Evolutionary conservation across 2,113 vertebrate species (phyloP).

Genomic region (Sigmodon hispidus): DNA sequence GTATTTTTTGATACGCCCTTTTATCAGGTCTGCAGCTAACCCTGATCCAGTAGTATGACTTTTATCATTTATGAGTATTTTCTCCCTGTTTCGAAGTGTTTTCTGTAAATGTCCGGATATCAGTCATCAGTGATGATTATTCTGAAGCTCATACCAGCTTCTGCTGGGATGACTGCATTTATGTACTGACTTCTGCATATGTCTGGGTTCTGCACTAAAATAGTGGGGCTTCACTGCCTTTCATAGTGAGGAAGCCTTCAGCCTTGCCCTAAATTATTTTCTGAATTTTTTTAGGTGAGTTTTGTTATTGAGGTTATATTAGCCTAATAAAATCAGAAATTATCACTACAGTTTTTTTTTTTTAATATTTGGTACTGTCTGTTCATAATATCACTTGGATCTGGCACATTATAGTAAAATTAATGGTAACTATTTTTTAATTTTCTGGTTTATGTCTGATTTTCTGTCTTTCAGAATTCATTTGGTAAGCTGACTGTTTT

Average conservation of each 20-base stretch:
- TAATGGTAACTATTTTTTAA: conserved; percentile 25
- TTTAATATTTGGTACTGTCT: conserved; percentile 28
- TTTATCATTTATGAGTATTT: conserved; percentile 18
- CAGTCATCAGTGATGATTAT: conserved; percentile 36
- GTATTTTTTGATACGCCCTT: neutral
- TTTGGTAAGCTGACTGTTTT: conserved; percentile 65
- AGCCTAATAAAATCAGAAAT: conserved; percentile 10
- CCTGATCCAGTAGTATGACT: neutral
- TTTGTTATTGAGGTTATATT: conserved; percentile 31
- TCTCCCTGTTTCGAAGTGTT: conserved; percentile 14
- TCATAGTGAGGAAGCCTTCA: neutral
- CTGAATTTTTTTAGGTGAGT: neutral
- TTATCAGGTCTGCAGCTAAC: neutral
- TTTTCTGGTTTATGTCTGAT: conserved; percentile 2
- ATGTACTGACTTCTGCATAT: neutral
- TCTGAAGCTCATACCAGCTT: conserved; percentile 14
- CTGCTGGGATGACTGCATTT: neutral
- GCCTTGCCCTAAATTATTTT: neutral
- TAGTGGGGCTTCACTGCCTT: neutral
- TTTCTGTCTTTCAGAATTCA: conserved; percentile 60
- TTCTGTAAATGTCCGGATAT: neutral
- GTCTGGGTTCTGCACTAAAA: neutral
- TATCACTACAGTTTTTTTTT: neutral
- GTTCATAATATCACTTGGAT: neutral
- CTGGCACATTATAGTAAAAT: conserved; percentile 30